Conservation (phyloP, 2,797 vertebrate species). For the Microctenopoma stevenorrisi region DNA sequence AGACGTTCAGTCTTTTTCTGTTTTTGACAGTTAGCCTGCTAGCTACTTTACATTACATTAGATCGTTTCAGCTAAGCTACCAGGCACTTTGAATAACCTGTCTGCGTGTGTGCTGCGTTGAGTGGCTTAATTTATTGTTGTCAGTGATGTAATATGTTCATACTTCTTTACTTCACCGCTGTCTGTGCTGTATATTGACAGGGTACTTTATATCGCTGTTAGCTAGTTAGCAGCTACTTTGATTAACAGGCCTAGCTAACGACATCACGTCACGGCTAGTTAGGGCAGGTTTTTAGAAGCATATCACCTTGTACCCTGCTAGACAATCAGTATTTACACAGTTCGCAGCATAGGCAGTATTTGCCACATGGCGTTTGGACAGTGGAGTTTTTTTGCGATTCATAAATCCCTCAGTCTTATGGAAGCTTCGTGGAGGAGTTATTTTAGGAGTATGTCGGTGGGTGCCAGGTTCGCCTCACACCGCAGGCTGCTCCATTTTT, state of each 20-base stretch:
- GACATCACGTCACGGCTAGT: slow-evolving; percentile 63
- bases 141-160: neutral
- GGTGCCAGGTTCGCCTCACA: slow-evolving; percentile 36
- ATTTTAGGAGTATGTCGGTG: slow-evolving; percentile 61
- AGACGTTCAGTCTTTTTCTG: slow-evolving; percentile 40
- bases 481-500: slow-evolving; percentile 58
- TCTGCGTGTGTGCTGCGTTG: slow-evolving; percentile 1
- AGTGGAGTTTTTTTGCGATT: slow-evolving; percentile 49
- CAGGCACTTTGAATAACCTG: slow-evolving; percentile 27
- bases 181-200: neutral
- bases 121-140: neutral
- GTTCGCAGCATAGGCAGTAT: neutral
- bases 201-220: neutral
- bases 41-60: slow-evolving; percentile 58
- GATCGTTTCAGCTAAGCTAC: slow-evolving; percentile 56
- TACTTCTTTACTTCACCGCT: accelerated
- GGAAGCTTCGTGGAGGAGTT: slow-evolving; percentile 40
- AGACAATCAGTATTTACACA: neutral
- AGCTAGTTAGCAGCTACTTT: slow-evolving; percentile 31
- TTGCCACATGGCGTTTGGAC: neutral
- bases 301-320: slow-evolving; percentile 31
- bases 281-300: slow-evolving; percentile 54
- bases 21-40: slow-evolving; percentile 70
- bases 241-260: slow-evolving; percentile 60
- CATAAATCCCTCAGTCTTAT: slow-evolving; percentile 34